Evolutionary conservation across 1,140 invertebrate genomes (phyloP).

Genomic region (Aethina tumida): DNA sequence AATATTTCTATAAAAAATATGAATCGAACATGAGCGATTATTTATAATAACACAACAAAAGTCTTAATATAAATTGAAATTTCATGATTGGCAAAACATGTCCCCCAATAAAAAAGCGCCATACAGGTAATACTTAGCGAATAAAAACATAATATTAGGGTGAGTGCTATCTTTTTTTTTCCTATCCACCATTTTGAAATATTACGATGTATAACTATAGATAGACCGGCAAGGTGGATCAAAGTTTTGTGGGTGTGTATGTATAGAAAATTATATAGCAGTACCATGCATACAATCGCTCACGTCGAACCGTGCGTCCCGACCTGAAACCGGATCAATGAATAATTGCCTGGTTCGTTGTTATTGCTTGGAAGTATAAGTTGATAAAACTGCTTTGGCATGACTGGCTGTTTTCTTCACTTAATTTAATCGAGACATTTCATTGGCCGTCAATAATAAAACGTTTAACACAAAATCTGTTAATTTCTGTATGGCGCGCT

Average conservation of each 20-base stretch:
- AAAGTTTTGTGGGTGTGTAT: conserved; percentile 19
- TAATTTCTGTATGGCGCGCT: too few species aligned
- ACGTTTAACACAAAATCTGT: not conserved
- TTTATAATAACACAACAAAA: too few species aligned
- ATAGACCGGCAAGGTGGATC: too few species aligned
- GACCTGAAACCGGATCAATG: conserved; percentile 4
- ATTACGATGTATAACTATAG: too few species aligned
- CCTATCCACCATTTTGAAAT: conserved; percentile 11
- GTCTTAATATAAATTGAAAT: too few species aligned
- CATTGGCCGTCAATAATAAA: conserved; percentile 18
- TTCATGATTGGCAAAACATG: too few species aligned
- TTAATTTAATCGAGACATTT: conserved; percentile 21
- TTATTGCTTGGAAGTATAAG: conserved; percentile 17
- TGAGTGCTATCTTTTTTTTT: too few species aligned
- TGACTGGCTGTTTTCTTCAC: conserved; percentile 26
- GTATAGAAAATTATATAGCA: conserved; percentile 22
- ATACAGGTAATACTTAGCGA: too few species aligned
- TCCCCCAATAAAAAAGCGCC: too few species aligned
- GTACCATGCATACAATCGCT: conserved; percentile 15
- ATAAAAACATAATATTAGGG: too few species aligned
- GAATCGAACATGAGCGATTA: too few species aligned
- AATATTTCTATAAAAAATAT: too few species aligned
- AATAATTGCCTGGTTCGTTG: conserved; percentile 13
- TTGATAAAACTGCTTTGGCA: conserved; percentile 21
- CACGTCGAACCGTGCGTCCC: conserved; percentile 10